phyloP scores from a whole-genome alignment of 2,113 vertebrate species.

The Penelope pileata region DNA sequence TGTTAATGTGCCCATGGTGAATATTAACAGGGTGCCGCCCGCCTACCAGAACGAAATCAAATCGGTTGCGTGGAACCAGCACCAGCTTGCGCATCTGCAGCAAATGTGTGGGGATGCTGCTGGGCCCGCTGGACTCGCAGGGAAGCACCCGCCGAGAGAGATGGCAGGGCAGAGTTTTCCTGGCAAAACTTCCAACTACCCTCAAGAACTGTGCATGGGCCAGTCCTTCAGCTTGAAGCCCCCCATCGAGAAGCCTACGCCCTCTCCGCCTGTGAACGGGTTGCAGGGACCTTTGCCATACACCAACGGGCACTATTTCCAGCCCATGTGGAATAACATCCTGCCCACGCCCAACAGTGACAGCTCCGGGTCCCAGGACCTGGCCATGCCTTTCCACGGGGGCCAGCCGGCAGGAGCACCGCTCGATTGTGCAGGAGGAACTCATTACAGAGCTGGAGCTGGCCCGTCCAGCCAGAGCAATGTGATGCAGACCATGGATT shows the following conservation, averaged over 20 bases:
- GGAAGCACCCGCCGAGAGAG: slow-evolving; percentile 86
- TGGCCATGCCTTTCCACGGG: slow-evolving; percentile 91
- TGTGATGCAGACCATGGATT: slow-evolving; percentile 97
- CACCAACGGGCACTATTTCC: slow-evolving; percentile 95
- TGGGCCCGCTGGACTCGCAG: slow-evolving; percentile 79
- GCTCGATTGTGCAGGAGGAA: slow-evolving; percentile 88
- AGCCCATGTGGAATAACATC: slow-evolving; percentile 95
- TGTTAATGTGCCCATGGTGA: slow-evolving; percentile 80
- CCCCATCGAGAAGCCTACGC: slow-evolving; percentile 92
- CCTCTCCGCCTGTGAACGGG: slow-evolving; percentile 91
- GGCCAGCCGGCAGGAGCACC: slow-evolving; percentile 84
- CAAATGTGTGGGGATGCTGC: slow-evolving; percentile 88
- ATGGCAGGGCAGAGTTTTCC: slow-evolving; percentile 82
- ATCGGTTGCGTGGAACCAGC: slow-evolving; percentile 93
- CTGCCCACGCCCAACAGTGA: slow-evolving; percentile 98
- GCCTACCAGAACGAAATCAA: slow-evolving; percentile 90
- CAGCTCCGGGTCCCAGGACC: slow-evolving; percentile 98
- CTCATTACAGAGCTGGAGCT: slow-evolving; percentile 90
- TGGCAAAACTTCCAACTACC: slow-evolving; percentile 88
- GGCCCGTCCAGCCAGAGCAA: slow-evolving; percentile 88
- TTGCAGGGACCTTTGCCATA: slow-evolving; percentile 90
- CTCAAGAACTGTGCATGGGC: slow-evolving; percentile 92
- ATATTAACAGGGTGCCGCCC: slow-evolving; percentile 87
- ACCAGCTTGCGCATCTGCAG: slow-evolving; percentile 90
- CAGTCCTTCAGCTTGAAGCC: slow-evolving; percentile 93